These are phyloP conservation scores for human (Homo sapiens) DNA, from an alignment of 2,113 vertebrate genomes.

Conservation along the genomic window DNA sequence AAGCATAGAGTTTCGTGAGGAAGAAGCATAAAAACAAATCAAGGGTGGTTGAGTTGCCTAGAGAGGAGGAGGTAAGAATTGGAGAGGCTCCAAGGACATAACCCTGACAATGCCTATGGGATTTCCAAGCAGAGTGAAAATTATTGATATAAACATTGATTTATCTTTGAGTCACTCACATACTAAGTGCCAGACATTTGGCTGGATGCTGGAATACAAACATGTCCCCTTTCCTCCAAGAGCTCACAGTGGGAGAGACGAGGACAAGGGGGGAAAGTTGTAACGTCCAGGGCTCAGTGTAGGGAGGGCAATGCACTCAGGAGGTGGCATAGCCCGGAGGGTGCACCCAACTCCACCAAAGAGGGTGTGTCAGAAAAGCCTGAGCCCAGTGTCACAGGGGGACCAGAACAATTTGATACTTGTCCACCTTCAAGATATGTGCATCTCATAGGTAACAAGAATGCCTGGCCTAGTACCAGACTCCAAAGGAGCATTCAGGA, in stretches of 20 bases:
- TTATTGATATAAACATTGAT: not conserved
- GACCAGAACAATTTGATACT: not conserved
- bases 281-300: rapidly evolving
- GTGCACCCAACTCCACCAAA: not conserved
- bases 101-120: not conserved
- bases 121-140: not conserved
- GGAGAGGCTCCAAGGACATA: not conserved
- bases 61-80: not conserved
- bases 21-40: not conserved
- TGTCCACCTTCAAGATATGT: not conserved
- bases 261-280: not conserved
- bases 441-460: not conserved
- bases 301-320: rapidly evolving
- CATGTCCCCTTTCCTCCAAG: not conserved
- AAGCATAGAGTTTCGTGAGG: not conserved
- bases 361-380: not conserved
- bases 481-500: not conserved
- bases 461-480: not conserved
- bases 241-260: not conserved
- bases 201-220: not conserved
- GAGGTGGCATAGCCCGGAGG: rapidly evolving
- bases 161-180: not conserved
- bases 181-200: not conserved
- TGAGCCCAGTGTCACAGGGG: not conserved
- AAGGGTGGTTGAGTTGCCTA: not conserved